These are phyloP conservation scores for Apogon hyalosoma DNA, from an alignment of 2,797 vertebrate genomes.

Conservation along the genomic window DNA sequence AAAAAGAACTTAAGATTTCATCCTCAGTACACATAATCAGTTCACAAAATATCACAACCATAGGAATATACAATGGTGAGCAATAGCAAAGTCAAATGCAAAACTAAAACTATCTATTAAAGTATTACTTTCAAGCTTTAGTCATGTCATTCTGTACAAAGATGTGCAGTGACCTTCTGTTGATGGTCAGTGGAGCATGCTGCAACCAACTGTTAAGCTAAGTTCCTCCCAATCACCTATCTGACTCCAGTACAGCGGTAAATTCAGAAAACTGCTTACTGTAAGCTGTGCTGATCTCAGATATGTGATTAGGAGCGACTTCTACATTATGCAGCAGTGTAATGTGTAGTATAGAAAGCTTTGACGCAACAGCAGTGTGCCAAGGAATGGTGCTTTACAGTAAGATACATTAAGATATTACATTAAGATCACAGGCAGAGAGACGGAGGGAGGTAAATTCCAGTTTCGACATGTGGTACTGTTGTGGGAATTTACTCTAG, in stretches of 20 bases:
- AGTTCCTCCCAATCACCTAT: slow-evolving; percentile 28
- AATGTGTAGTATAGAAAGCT: slow-evolving; percentile 60
- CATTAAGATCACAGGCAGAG: slow-evolving; percentile 73
- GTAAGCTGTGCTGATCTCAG: slow-evolving; percentile 42
- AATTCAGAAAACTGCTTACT: slow-evolving; percentile 18
- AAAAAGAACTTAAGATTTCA: slow-evolving; percentile 33
- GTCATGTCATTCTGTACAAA: slow-evolving; percentile 67
- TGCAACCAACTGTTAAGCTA: slow-evolving; percentile 41
- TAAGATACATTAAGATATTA: slow-evolving; percentile 78
- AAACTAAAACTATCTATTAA: slow-evolving; percentile 63
- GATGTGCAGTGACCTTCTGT: slow-evolving; percentile 52
- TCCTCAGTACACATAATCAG: slow-evolving; percentile 34
- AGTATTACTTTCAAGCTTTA: slow-evolving; percentile 63
- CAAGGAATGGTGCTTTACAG: slow-evolving; percentile 82
- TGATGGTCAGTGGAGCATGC: slow-evolving; percentile 51
- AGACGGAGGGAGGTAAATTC: slow-evolving; percentile 65
- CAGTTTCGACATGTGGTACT: slow-evolving; percentile 37
- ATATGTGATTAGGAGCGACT: slow-evolving; percentile 59
- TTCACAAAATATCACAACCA: slow-evolving; percentile 62
- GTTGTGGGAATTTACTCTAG: slow-evolving; percentile 62
- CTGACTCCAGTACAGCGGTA: slow-evolving; percentile 40
- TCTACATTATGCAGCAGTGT: slow-evolving; percentile 59
- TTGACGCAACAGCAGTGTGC: slow-evolving; percentile 67
- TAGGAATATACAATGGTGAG: slow-evolving; percentile 63
- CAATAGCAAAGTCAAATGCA: slow-evolving; percentile 63